These are phyloP conservation scores for Eilema depressum DNA, from an alignment of 2,888 invertebrate species.

Conservation along the genomic window DNA sequence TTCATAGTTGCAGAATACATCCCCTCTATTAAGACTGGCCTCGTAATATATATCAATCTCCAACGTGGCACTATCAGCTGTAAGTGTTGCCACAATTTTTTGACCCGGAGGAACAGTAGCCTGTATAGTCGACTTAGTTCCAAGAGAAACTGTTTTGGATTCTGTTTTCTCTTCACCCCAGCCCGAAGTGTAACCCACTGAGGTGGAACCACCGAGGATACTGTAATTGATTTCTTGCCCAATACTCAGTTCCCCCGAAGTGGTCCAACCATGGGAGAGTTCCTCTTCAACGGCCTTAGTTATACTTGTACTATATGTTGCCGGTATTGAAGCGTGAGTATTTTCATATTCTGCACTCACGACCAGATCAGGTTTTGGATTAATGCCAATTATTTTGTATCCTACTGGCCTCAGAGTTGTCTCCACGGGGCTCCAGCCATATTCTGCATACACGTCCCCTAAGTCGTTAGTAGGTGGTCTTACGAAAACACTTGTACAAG, in stretches of 20 bases:
- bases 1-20: slow-evolving; percentile 5
- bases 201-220: not conserved
- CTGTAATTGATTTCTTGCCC: not conserved
- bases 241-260: not conserved
- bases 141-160: not conserved
- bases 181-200: not conserved
- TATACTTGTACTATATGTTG: not conserved
- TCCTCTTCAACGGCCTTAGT: not conserved
- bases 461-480: no score
- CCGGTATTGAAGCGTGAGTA: not conserved
- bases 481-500: no score
- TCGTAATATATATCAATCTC: not conserved
- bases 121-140: not conserved
- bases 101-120: not conserved
- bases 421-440: no score
- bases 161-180: slow-evolving; percentile 4
- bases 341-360: not conserved
- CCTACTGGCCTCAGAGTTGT: no score
- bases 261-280: not conserved
- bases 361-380: no score
- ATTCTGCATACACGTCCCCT: no score
- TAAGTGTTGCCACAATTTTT: not conserved
- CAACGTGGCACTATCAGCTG: not conserved
- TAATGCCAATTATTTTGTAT: no score
- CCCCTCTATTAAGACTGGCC: not conserved